Percentiles rank a stretch among this genome's conserved stretches.
Evolutionary conservation across 2,113 vertebrate genomes (phyloP).

Genomic region (Nanger granti): DNA sequence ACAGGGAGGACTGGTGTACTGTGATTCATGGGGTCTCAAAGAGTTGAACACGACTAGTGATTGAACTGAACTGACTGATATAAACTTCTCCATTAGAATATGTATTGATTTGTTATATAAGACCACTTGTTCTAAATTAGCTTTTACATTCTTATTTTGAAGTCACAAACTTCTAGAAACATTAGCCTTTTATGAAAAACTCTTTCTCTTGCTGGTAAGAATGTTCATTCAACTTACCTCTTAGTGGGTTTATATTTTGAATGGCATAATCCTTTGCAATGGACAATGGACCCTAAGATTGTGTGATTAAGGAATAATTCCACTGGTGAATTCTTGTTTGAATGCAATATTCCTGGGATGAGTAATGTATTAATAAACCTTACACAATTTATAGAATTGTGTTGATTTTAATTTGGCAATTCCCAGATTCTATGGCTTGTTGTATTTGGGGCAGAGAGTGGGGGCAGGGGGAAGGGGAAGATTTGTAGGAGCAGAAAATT

Average conservation of each 20-base stretch:
- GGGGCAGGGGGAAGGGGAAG: neutral
- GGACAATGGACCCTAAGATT: neutral
- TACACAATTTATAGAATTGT: neutral
- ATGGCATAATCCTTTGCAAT: neutral
- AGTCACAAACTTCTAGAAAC: neutral
- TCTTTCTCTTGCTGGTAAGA: neutral
- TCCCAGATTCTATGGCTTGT: neutral
- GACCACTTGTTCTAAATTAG: neutral
- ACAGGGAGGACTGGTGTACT: no score
- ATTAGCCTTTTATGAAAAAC: neutral
- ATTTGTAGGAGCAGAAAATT: neutral
- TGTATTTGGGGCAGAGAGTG: neutral
- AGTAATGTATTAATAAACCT: neutral
- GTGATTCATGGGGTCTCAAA: no score
- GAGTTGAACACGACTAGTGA: no score
- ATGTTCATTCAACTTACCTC: neutral
- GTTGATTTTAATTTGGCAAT: neutral
- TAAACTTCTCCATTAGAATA: neutral
- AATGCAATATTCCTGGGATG: neutral
- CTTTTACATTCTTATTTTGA: neutral
- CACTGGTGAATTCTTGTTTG: neutral
- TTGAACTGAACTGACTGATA: neutral
- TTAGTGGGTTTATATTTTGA: neutral
- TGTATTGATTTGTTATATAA: neutral
- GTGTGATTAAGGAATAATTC: neutral